These are phyloP conservation scores for Linnaemya vulpina DNA, from an alignment of 2,888 invertebrate species.

Conservation along the genomic window DNA sequence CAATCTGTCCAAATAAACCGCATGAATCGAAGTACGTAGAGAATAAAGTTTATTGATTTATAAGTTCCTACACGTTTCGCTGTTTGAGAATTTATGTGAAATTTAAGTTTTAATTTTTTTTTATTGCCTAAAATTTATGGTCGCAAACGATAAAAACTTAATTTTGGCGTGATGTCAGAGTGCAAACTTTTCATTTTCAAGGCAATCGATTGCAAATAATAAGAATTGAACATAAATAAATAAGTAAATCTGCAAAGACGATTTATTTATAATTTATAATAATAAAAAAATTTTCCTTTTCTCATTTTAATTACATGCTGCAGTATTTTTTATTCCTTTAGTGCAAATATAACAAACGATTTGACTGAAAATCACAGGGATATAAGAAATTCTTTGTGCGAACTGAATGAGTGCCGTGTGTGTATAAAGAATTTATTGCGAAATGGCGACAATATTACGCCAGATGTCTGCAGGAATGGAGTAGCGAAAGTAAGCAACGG, in stretches of 20 bases:
- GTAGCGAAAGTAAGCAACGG: too few species aligned
- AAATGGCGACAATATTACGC: background rate
- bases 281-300: constrained; percentile 46
- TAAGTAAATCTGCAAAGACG: constrained; percentile 1
- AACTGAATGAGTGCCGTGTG: background rate
- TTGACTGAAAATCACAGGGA: background rate
- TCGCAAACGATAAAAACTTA: constrained; percentile 60
- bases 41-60: constrained; percentile 62
- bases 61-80: constrained; percentile 37
- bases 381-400: background rate
- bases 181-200: constrained; percentile 54
- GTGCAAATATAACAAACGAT: constrained; percentile 26
- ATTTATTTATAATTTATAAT: constrained; percentile 27
- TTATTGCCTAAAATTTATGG: constrained; percentile 63
- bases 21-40: constrained; percentile 6
- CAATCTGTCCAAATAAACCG: constrained; percentile 30
- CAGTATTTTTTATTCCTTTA: constrained; percentile 57
- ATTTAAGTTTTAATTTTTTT: constrained; percentile 47
- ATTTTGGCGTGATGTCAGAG: constrained; percentile 59
- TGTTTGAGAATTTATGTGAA: constrained; percentile 35
- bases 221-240: constrained; percentile 35
- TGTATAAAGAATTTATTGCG: background rate
- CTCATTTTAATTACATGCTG: constrained; percentile 50
- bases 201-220: constrained; percentile 1
- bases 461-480: background rate